Evolutionary conservation across 2,113 vertebrate species (phyloP).

Genomic region (Eurystomus gularis): DNA sequence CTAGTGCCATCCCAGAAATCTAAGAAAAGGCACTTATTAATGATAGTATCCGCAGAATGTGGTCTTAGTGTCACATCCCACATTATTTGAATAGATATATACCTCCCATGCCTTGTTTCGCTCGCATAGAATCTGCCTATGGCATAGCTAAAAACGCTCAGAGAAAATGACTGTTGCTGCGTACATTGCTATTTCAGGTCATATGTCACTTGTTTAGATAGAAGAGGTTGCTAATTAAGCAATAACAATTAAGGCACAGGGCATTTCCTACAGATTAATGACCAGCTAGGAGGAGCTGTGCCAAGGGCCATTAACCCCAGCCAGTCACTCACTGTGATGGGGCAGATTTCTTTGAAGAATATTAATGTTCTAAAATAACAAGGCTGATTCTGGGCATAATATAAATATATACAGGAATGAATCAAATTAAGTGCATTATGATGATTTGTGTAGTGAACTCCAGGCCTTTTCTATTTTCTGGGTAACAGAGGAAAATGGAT

Average conservation of each 20-base stretch:
- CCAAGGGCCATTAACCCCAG: conserved; percentile 46
- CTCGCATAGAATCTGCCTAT: neutral
- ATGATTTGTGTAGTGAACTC: neutral
- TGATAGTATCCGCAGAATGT: neutral
- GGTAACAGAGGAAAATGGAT: neutral
- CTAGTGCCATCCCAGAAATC: neutral
- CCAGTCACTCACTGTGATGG: neutral
- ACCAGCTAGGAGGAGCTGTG: conserved; percentile 15
- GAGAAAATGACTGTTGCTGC: neutral
- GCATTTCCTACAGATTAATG: conserved; percentile 61
- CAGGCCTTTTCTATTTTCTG: neutral
- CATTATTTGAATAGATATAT: neutral
- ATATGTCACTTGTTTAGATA: conserved; percentile 30
- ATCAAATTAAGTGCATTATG: neutral
- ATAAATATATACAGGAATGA: neutral
- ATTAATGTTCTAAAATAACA: conserved; percentile 14
- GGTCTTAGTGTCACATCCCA: neutral
- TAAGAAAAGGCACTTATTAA: neutral
- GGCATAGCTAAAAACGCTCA: neutral
- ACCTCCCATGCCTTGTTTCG: neutral
- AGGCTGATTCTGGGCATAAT: neutral
- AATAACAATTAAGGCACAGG: conserved; percentile 53
- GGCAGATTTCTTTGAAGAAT: conserved; percentile 1
- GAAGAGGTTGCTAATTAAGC: conserved; percentile 59
- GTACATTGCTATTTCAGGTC: conserved; percentile 43